phyloP scores from a whole-genome alignment of 2,888 invertebrate species.

The Drosophila emarginata region DNA sequence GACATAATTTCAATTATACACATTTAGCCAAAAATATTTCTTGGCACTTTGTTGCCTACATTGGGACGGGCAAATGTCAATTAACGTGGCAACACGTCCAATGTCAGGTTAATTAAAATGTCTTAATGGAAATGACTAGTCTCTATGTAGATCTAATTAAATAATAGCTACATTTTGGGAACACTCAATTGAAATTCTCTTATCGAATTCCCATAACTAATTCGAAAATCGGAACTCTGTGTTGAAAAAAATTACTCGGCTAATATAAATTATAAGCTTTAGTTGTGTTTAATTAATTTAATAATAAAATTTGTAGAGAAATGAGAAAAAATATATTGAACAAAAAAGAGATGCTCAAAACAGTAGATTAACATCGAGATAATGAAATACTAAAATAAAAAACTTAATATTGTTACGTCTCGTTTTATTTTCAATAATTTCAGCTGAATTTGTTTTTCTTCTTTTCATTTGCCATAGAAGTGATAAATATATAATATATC shows the following conservation, averaged over 20 bases:
- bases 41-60: conserved; percentile 56
- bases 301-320: too few relatives aligned
- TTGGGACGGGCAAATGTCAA: conserved; percentile 38
- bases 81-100: conserved; percentile 76
- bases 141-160: background rate
- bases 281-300: too few relatives aligned
- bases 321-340: too few relatives aligned
- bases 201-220: background rate
- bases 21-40: conserved; percentile 75
- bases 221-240: too few relatives aligned
- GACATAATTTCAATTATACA: conserved; percentile 75
- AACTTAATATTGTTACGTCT: too few relatives aligned
- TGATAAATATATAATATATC: too few relatives aligned
- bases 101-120: conserved; percentile 3
- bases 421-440: too few relatives aligned
- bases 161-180: background rate
- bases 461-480: background rate
- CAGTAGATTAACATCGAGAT: too few relatives aligned
- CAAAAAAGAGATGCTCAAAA: too few relatives aligned
- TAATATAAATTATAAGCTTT: too few relatives aligned
- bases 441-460: background rate
- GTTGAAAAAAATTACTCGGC: too few relatives aligned
- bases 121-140: background rate
- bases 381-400: too few relatives aligned
- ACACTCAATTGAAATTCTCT: background rate